Percentiles rank a stretch among this genome's conserved stretches.
Conservation (phyloP, 2,797 vertebrate genomes). For the Etheostoma perlongum region DNA sequence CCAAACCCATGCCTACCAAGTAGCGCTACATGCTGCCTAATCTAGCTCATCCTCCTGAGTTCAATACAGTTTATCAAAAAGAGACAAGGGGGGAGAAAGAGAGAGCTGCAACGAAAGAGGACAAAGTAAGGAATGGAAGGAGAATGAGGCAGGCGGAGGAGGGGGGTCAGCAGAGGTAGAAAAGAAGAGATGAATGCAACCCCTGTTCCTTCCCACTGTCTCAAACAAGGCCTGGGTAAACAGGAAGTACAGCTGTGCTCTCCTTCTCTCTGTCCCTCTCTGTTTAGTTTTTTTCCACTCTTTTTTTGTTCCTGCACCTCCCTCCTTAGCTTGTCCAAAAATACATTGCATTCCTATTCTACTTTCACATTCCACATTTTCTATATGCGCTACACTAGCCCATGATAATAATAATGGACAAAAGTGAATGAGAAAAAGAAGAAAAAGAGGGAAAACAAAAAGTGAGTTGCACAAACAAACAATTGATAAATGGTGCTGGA, state of each 20-base stretch:
- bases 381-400: conserved; percentile 18
- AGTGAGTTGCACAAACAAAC: conserved; percentile 12
- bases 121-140: conserved; percentile 52
- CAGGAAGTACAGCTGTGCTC: conserved; percentile 92
- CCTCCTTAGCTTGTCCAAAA: conserved; percentile 45
- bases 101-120: conserved; percentile 22
- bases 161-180: conserved; percentile 76
- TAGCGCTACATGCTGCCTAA: conserved; percentile 12
- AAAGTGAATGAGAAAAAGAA: not conserved
- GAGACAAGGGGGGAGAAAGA: conserved; percentile 19
- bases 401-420: not conserved
- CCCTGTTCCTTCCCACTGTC: conserved; percentile 91
- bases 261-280: conserved; percentile 48
- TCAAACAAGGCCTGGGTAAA: conserved; percentile 91
- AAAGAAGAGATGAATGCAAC: conserved; percentile 87
- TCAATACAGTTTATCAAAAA: conserved; percentile 51
- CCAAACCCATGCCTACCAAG: conserved; percentile 44
- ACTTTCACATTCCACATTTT: conserved; percentile 2
- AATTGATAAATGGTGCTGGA: conserved; percentile 24
- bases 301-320: conserved; percentile 47
- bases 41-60: conserved; percentile 54
- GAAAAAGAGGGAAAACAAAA: not conserved
- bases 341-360: conserved; percentile 43
- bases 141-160: conserved; percentile 58
- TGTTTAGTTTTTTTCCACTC: conserved; percentile 34